Evolutionary conservation across 1,140 invertebrate species (phyloP), one percentile per base, ranked within the genome.

Genomic region (Andrena cerasifolii): DNA sequence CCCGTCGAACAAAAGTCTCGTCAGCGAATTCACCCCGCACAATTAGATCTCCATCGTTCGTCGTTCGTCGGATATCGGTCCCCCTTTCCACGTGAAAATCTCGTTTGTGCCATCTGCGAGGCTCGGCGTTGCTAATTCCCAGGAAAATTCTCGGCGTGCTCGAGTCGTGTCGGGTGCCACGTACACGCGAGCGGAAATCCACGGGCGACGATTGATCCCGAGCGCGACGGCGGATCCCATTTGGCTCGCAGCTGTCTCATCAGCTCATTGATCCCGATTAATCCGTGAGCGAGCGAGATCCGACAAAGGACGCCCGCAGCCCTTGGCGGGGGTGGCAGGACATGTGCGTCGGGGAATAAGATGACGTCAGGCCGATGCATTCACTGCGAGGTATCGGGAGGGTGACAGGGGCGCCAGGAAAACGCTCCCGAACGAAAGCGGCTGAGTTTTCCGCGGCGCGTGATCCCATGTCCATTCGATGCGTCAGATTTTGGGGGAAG

Each of bases 221-320:
- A 33, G 18, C 40, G 24, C 43, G 65, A 59, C 14, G 53, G 26
- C 21, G 24, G 71, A 71, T 80, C 40, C 82, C 65, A 80, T 84
- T 84, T 84, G 72, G 67, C 54, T 72, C 47, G 61, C 82, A 84
- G 82, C 82, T 84, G 83, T 62, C 82, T 51, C 83, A 49, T 84
- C 61, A 31, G 33, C 28, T 71, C 77, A 71, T 83, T 80, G 81
- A 78, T 83, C 54, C 78, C 71, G 77, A 63, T 71, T 84, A 83
- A 84, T 84, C 63, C 45, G 24, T 18, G 77, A 56, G 62, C 71
- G 33, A 49, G 33, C 43, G 62, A 53, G 36, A 40, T 40, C 10
- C 72, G 72, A 84, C 82, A 84, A 84, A 84, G 51, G 82, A 71
- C 40, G 10, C 28, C 18, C 12, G 4, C 36, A 40, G 6, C 54